Evolutionary conservation across 2,888 invertebrate genomes (phyloP).

Genomic region (Campaea margaritaria): DNA sequence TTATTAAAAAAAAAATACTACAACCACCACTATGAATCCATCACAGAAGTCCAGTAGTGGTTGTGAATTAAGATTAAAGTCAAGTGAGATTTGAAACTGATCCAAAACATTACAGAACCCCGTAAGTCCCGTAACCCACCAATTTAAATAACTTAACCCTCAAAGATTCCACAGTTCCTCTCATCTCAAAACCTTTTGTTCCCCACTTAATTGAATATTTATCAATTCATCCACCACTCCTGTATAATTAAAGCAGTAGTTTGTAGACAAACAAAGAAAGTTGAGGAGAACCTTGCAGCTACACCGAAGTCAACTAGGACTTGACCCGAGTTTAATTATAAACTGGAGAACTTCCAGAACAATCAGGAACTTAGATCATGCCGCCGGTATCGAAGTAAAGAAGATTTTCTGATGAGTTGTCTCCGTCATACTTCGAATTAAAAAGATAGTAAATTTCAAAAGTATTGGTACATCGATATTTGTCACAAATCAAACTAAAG

Average conservation of each 20-base stretch:
- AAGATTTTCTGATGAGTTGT: slow-evolving; percentile 50
- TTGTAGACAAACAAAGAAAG: slow-evolving; percentile 74
- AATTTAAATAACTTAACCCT: slow-evolving; percentile 2
- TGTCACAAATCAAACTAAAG: too few relatives aligned
- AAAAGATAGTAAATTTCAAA: too few relatives aligned
- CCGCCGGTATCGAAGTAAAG: slow-evolving; percentile 55
- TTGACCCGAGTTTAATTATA: slow-evolving; percentile 82
- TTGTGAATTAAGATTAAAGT: too few relatives aligned
- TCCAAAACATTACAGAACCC: neutral
- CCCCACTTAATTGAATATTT: slow-evolving; percentile 52
- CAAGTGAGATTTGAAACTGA: neutral
- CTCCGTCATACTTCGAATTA: slow-evolving; percentile 1
- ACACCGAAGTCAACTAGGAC: slow-evolving; percentile 69
- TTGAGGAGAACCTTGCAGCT: slow-evolving; percentile 61
- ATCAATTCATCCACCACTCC: slow-evolving; percentile 65
- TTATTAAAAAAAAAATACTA: too few relatives aligned
- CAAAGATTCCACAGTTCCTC: slow-evolving; percentile 8
- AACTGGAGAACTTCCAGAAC: slow-evolving; percentile 72
- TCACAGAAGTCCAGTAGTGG: too few relatives aligned
- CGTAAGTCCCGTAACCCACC: neutral
- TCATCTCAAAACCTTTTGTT: slow-evolving; percentile 28
- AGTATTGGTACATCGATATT: too few relatives aligned
- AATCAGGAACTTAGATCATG: slow-evolving; percentile 71
- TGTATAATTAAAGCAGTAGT: slow-evolving; percentile 68
- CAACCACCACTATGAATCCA: too few relatives aligned